phyloP scores from a whole-genome alignment of 2,113 vertebrate genomes.

The Puma concolor region DNA sequence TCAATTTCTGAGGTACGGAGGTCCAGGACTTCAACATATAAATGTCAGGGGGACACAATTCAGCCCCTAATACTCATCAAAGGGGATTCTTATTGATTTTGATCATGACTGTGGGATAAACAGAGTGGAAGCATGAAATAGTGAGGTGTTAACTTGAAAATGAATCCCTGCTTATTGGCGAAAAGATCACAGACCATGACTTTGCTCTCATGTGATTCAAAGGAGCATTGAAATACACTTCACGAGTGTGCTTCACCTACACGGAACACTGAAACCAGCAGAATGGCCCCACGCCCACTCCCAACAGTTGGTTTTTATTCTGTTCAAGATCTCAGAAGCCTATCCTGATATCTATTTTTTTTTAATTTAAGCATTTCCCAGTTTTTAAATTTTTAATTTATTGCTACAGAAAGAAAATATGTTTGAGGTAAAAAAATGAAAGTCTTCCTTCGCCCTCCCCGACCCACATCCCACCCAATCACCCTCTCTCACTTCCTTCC shows the following conservation, averaged over 20 bases:
- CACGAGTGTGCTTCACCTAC: background rate
- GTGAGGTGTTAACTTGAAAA: background rate
- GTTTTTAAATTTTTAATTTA: background rate
- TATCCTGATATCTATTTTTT: background rate
- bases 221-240: background rate
- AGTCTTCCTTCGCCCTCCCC: background rate
- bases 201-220: accelerated
- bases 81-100: background rate
- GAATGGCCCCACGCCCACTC: background rate
- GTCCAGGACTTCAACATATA: background rate
- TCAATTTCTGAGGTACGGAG: background rate
- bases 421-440: background rate
- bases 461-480: accelerated
- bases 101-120: background rate
- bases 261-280: background rate
- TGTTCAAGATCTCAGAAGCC: background rate
- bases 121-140: background rate
- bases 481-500: background rate
- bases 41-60: background rate
- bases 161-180: background rate
- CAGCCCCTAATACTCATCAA: background rate
- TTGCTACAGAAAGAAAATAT: background rate
- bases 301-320: background rate
- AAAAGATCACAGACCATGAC: background rate
- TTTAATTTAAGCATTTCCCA: background rate